Conservation (phyloP, 2,113 vertebrate genomes). For the Dolichallabes microphthalmus region DNA sequence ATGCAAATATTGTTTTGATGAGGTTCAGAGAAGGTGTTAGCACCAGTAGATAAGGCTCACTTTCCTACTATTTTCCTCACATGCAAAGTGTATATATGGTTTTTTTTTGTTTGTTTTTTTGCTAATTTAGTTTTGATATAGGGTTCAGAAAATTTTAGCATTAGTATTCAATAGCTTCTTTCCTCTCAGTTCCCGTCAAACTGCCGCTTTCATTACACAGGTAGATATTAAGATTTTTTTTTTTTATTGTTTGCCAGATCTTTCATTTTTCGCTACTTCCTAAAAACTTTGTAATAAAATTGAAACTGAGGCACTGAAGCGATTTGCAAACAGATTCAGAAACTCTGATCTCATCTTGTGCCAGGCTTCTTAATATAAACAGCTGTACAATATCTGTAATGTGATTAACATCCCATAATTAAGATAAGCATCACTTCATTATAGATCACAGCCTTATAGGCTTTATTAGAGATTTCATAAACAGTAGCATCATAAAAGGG, state of each 20-base stretch:
- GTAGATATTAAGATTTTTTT: no score
- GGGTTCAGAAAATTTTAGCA: neutral
- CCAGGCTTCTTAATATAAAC: conserved; percentile 36
- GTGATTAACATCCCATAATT: conserved; percentile 47
- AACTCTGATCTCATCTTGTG: neutral
- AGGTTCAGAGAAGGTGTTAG: neutral
- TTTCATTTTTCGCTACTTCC: neutral
- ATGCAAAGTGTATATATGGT: neutral
- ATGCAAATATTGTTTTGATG: neutral
- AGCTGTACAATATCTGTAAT: conserved; percentile 53
- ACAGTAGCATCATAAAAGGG: conserved; percentile 31
- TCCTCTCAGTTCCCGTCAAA: neutral
- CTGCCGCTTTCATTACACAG: neutral
- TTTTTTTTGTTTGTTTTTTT: neutral
- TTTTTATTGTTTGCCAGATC: neutral
- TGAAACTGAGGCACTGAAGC: neutral
- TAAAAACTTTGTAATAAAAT: neutral
- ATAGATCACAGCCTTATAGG: conserved; percentile 36
- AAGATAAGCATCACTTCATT: conserved; percentile 46
- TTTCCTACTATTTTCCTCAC: neutral
- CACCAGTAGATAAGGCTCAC: neutral
- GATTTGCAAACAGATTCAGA: neutral
- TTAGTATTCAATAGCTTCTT: no score
- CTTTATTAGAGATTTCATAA: conserved; percentile 39
- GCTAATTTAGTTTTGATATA: neutral